Evolutionary conservation across 2,888 invertebrate genomes (phyloP).

Genomic region (Koerneria pararmatus): DNA sequence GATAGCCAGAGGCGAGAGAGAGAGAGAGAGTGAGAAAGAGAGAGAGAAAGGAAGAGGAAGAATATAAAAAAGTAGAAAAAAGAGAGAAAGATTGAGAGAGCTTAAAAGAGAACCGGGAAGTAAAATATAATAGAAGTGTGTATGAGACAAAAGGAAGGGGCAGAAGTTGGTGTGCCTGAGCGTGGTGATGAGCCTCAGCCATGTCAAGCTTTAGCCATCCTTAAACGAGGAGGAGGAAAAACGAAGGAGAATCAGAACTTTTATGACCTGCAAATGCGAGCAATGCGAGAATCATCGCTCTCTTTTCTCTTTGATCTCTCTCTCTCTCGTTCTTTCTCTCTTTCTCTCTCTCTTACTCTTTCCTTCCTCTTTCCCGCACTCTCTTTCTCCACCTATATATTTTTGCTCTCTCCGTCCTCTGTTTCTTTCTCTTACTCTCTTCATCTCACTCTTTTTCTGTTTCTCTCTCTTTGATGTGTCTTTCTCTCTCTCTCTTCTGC

Average conservation of each 20-base stretch:
- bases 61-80: too few species aligned
- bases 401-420: neutral
- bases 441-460: too few species aligned
- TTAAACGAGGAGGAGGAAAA: neutral
- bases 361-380: neutral
- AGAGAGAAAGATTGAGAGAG: too few species aligned
- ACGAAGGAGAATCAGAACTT: neutral
- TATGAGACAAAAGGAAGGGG: too few species aligned
- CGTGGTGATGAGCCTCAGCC: conserved; percentile 1
- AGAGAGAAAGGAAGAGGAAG: too few species aligned
- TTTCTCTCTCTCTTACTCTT: neutral
- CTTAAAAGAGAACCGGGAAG: too few species aligned
- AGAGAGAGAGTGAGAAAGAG: too few species aligned
- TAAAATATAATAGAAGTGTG: too few species aligned
- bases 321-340: neutral
- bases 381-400: neutral
- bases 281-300: neutral
- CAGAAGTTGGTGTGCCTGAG: neutral
- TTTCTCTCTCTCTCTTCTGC: too few species aligned
- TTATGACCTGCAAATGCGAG: neutral
- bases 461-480: too few species aligned
- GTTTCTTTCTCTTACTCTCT: neutral
- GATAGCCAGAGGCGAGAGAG: too few species aligned
- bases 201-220: conserved; percentile 2
- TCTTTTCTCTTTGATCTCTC: too few species aligned